A percentile compares a stretch with the other conserved stretches of the same genome.
Conservation (phyloP, 2,888 invertebrate species). For the Papilio elwesi region DNA sequence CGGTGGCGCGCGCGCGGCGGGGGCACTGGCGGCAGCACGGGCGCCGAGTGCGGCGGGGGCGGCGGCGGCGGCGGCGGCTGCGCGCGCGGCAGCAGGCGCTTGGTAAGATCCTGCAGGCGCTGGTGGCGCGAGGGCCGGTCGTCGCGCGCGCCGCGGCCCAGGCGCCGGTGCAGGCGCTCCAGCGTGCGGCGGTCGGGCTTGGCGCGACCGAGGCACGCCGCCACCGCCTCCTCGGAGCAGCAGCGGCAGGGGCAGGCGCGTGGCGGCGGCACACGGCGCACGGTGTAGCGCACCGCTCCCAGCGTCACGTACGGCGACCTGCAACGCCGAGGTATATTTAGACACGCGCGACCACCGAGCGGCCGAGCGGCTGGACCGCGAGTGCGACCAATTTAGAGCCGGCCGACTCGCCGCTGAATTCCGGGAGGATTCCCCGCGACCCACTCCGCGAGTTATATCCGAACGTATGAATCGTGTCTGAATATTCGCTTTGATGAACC, state of each 20-base stretch:
- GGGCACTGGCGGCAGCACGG: slow-evolving; percentile 83
- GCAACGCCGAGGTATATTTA: slow-evolving; percentile 67
- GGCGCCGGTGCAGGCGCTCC: slow-evolving; percentile 92
- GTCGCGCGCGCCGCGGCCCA: slow-evolving; percentile 84
- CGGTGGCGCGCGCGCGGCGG: slow-evolving; percentile 81
- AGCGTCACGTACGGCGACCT: slow-evolving; percentile 86
- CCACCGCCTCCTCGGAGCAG: slow-evolving; percentile 83
- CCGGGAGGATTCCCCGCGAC: slow-evolving; percentile 81
- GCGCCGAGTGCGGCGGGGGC: slow-evolving; percentile 77
- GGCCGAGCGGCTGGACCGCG: slow-evolving; percentile 74
- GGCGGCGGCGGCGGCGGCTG: slow-evolving; percentile 63
- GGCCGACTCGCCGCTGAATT: slow-evolving; percentile 72
- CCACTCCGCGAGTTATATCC: slow-evolving; percentile 72
- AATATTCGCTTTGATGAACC: slow-evolving; percentile 56
- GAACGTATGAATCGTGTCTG: slow-evolving; percentile 66
- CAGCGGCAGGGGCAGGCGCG: slow-evolving; percentile 83
- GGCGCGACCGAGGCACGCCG: slow-evolving; percentile 81
- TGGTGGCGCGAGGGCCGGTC: slow-evolving; percentile 84
- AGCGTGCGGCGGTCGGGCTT: slow-evolving; percentile 87
- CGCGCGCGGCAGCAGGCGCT: slow-evolving; percentile 87
- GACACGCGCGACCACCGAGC: slow-evolving; percentile 61
- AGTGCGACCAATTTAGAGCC: slow-evolving; percentile 80
- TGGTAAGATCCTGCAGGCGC: slow-evolving; percentile 92
- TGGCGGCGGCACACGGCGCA: slow-evolving; percentile 86
- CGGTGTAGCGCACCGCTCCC: slow-evolving; percentile 89